A percentile compares a stretch with the other conserved stretches of the same genome.
Conservation (phyloP, 2,888 invertebrate genomes). For the Fissipunctia ypsillon region DNA sequence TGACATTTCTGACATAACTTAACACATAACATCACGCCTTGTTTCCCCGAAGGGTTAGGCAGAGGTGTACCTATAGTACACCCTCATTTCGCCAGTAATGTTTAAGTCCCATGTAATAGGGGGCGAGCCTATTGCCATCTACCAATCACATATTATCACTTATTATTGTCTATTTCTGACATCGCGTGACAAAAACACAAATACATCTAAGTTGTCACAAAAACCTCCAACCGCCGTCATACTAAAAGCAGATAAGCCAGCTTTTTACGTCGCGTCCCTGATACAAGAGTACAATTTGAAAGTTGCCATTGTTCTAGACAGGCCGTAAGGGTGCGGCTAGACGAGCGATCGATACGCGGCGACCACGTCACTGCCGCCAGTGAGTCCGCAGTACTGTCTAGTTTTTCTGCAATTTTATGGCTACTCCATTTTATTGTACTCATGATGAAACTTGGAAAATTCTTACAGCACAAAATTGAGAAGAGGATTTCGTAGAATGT, state of each 20-base stretch:
- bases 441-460: conserved; percentile 16
- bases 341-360: conserved; percentile 61
- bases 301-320: conserved; percentile 53
- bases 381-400: conserved; percentile 45
- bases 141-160: too few species aligned
- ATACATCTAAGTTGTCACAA: background rate
- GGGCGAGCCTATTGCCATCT: too few species aligned
- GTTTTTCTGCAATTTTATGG: conserved; percentile 39
- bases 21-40: too few species aligned
- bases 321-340: conserved; percentile 64
- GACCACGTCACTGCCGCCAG: conserved; percentile 59
- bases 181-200: conserved; percentile 24
- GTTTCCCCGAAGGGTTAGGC: too few species aligned
- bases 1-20: background rate
- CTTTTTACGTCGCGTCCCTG: conserved; percentile 42
- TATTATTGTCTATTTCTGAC: too few species aligned
- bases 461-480: conserved; percentile 9
- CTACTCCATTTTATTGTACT: conserved; percentile 29
- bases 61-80: too few species aligned
- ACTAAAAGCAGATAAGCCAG: conserved; percentile 44
- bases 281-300: conserved; percentile 55
- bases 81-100: too few species aligned
- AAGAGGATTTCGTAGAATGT: conserved; percentile 7
- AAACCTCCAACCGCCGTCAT: conserved; percentile 16
- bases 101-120: too few species aligned